Evolutionary conservation across 1,140 invertebrate genomes (phyloP), one percentile per base, ranked within the genome.

Genomic region (Penaeus japonicus): DNA sequence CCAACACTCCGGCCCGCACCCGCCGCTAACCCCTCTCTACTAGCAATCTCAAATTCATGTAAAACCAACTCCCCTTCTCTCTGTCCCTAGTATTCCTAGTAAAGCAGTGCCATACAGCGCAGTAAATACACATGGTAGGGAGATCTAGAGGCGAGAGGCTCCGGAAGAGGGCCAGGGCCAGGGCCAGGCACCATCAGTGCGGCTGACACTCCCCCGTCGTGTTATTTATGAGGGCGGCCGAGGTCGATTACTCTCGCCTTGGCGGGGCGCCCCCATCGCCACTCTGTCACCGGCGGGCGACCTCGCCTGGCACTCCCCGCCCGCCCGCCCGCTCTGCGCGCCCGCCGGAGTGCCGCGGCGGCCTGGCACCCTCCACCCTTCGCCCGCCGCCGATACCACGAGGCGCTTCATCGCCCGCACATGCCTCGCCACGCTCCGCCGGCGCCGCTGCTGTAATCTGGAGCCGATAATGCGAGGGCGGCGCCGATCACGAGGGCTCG

Each of bases 71-170:
- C 32, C 57, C 81, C 81, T n/a, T 83, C 54, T 59, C 27, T 65
- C 81, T 83, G 62, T 47, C 27, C 57, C 80, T 83, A 83, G 81
- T 83, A 83, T 83, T 22, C 57, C 81, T 83, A 83, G 81, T 65
- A 59, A 65, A 32, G 24, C 81, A 62, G 81, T 83, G 81, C 81
- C 81, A 83, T 83, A 83, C 57, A 83, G 57, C 81, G 81, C 79
- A 24, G 55, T 82, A 82, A 82, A 35, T 35, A 35, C 53, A 47
- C 47, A 47, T 47, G 47, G 47, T 12, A 47, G 47, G 47, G 47
- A 47, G 10, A 47, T 47, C 47, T 47, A 47, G 55, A 57, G 81
- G 35, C 22, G 81, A n/a, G 17, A 27, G 12, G 32, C 3, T 12
- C 5, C 27, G 80, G 22, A 10, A 30, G 53, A 30, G 47, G 22